A percentile compares a stretch with the other conserved stretches of the same genome.
Evolutionary conservation across 2,113 vertebrate species (phyloP).

Genomic region (Catharus minimus): DNA sequence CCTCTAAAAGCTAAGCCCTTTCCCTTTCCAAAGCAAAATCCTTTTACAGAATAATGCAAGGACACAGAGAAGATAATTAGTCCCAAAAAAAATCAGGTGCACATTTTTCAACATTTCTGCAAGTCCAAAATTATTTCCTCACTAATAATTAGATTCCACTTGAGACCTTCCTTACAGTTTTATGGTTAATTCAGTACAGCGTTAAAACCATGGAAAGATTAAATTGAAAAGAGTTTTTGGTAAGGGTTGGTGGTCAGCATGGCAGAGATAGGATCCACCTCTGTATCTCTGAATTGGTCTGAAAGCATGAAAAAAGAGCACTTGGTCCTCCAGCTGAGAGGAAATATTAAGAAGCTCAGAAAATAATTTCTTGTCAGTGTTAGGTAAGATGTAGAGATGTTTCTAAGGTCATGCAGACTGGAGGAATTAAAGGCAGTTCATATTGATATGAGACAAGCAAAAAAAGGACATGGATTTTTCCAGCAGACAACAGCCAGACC

Average conservation of each 20-base stretch:
- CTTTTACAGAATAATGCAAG: background rate
- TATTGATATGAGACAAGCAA: background rate
- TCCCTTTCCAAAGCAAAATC: background rate
- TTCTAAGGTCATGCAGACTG: background rate
- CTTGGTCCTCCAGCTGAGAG: background rate
- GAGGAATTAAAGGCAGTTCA: background rate
- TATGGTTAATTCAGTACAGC: background rate
- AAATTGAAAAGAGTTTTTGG: background rate
- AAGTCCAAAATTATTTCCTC: background rate
- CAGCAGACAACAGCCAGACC: background rate
- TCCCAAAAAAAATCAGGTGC: background rate
- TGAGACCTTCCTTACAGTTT: background rate
- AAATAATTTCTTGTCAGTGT: background rate
- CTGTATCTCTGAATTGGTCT: background rate
- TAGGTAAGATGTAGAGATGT: background rate
- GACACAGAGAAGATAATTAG: background rate
- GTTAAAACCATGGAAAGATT: background rate
- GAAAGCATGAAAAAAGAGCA: background rate
- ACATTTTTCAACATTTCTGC: background rate
- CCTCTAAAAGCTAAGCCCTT: background rate
- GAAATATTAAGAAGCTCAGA: background rate
- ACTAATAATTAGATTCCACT: background rate
- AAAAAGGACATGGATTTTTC: background rate
- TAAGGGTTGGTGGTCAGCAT: background rate
- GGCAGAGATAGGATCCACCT: background rate